Evolutionary conservation across 2,888 invertebrate genomes (phyloP).

Genomic region (Epistrophe grossulariae): DNA sequence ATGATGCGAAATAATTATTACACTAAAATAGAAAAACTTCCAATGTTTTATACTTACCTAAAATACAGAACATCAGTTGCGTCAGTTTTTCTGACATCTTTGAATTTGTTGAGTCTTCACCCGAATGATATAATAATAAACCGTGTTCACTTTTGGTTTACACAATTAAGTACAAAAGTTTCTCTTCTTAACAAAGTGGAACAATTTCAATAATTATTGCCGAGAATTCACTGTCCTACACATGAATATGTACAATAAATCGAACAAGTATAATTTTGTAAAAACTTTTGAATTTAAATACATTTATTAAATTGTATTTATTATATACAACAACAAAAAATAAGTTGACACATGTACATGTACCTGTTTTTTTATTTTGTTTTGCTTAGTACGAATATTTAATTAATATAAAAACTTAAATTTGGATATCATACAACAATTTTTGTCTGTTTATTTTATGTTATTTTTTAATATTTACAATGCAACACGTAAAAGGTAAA

Average conservation of each 20-base stretch:
- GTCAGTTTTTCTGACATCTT: constrained; percentile 16
- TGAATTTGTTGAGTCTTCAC: background rate
- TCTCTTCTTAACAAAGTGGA: background rate
- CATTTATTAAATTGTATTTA: too few relatives aligned
- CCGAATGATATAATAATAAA: background rate
- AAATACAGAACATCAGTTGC: constrained; percentile 18
- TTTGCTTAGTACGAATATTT: too few relatives aligned
- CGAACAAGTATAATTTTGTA: too few relatives aligned
- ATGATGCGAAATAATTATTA: too few relatives aligned
- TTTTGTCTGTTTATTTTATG: background rate
- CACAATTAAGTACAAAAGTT: background rate
- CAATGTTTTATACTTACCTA: constrained; percentile 45
- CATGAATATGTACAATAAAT: background rate
- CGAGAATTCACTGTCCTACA: background rate
- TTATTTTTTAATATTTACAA: background rate
- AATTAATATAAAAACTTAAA: background rate
- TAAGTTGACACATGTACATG: too few relatives aligned
- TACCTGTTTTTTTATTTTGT: too few relatives aligned
- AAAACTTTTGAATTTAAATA: too few relatives aligned
- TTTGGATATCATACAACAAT: background rate
- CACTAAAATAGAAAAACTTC: too few relatives aligned
- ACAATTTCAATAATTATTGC: background rate
- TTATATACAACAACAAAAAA: too few relatives aligned
- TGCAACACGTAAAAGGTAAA: background rate
- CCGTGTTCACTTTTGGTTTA: background rate